Evolutionary conservation across 2,797 vertebrate genomes (phyloP).

Genomic region (Chelonia mydas): DNA sequence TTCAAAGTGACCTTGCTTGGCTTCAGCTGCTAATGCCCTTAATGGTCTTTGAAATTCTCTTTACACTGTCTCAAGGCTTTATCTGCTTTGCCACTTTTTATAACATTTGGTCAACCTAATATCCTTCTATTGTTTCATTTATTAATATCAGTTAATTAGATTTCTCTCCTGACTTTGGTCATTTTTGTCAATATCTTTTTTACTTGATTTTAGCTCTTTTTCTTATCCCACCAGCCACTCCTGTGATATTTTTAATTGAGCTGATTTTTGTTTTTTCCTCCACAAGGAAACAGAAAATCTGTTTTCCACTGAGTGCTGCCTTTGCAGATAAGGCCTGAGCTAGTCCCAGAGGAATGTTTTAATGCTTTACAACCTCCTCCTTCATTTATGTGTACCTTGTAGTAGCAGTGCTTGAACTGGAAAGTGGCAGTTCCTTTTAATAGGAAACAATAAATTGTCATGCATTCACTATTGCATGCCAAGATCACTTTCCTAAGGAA

Average conservation of each 20-base stretch:
- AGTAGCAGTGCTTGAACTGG: not conserved
- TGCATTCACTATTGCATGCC: constrained; percentile 20
- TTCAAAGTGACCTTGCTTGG: not conserved
- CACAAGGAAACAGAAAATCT: constrained; percentile 11
- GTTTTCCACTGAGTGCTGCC: not conserved
- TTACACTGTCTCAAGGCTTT: not conserved
- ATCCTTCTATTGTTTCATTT: constrained; percentile 9
- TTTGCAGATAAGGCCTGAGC: constrained; percentile 24
- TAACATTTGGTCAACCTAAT: not conserved
- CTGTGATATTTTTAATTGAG: not conserved
- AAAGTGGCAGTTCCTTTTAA: constrained; percentile 32
- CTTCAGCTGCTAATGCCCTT: constrained; percentile 6
- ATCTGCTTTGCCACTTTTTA: not conserved
- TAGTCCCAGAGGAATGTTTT: constrained; percentile 6
- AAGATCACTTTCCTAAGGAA: constrained; percentile 37
- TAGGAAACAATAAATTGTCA: constrained; percentile 13
- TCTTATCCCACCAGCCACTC: not conserved
- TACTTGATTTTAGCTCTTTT: not conserved
- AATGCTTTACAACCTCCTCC: constrained; percentile 6
- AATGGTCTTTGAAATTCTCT: constrained; percentile 12
- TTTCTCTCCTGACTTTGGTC: not conserved
- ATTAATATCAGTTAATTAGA: not conserved
- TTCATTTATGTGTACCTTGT: not conserved
- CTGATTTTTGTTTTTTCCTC: not conserved
- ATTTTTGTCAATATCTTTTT: constrained; percentile 6